These are phyloP conservation scores for Laupala kohalensis DNA, from an alignment of 1,140 invertebrate species.

Conservation along the genomic window DNA sequence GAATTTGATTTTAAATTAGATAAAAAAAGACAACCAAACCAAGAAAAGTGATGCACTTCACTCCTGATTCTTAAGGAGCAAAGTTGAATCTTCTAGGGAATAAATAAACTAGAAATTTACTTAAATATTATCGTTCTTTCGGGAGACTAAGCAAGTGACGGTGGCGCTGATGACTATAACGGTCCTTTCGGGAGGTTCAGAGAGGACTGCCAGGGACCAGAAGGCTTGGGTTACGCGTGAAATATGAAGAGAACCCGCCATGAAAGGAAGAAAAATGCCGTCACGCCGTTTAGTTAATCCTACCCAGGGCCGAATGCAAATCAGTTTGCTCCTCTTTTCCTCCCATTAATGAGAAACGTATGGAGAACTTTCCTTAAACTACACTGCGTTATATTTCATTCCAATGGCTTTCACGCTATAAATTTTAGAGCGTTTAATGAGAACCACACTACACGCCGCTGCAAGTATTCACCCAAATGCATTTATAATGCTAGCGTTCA, in stretches of 20 bases:
- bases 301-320: neutral
- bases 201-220: too few relatives aligned
- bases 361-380: neutral
- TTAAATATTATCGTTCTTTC: too few relatives aligned
- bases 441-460: neutral
- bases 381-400: neutral
- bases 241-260: neutral
- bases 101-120: too few relatives aligned
- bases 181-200: too few relatives aligned
- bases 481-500: neutral
- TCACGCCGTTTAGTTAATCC: neutral
- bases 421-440: neutral
- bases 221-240: neutral
- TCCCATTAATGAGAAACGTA: neutral
- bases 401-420: neutral
- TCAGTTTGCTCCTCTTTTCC: neutral
- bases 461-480: neutral
- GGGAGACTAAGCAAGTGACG: too few relatives aligned
- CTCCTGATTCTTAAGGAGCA: too few relatives aligned
- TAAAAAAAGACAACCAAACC: too few relatives aligned
- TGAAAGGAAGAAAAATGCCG: neutral
- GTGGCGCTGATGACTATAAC: too few relatives aligned
- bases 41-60: too few relatives aligned
- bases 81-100: too few relatives aligned
- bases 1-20: too few relatives aligned